phyloP scores from a whole-genome alignment of 2,113 vertebrate genomes.

The Hucho hucho region DNA sequence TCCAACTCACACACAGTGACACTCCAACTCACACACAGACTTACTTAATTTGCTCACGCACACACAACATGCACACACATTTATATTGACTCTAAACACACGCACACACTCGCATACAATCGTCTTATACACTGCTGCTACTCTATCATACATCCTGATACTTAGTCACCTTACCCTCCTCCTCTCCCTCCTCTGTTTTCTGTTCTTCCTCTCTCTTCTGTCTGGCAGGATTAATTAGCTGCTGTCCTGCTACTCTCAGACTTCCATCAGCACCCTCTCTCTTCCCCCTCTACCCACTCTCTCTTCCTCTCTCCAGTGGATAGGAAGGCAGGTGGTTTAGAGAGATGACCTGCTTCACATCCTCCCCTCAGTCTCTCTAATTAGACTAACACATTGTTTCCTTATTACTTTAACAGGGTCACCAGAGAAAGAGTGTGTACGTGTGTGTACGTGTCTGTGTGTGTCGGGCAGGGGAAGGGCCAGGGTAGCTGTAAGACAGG shows the following conservation, averaged over 20 bases:
- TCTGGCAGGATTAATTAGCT: conserved; percentile 39
- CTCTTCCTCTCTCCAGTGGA: conserved; percentile 24
- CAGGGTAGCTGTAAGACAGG: not conserved
- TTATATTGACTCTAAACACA: too few species aligned
- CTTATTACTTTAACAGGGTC: conserved; percentile 31
- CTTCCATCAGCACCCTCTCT: not conserved
- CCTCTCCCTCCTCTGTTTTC: too few species aligned
- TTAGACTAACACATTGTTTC: conserved; percentile 37
- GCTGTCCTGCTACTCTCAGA: conserved; percentile 57
- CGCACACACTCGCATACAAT: too few species aligned
- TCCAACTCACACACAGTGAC: too few species aligned
- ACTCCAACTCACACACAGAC: too few species aligned
- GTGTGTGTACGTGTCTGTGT: not conserved
- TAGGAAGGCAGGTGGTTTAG: conserved; percentile 31
- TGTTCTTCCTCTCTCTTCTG: too few species aligned
- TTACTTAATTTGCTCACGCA: too few species aligned
- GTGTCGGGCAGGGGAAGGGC: not conserved
- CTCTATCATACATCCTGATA: too few species aligned
- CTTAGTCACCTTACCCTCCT: conserved; percentile 29
- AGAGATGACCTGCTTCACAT: conserved; percentile 29
- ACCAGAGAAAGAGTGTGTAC: not conserved
- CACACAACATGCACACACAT: too few species aligned
- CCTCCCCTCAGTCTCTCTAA: conserved; percentile 15
- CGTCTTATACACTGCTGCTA: too few species aligned
- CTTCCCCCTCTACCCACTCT: not conserved